Evolutionary conservation across 2,113 vertebrate species (phyloP).

Genomic region (Trichomycterus rosablanca): DNA sequence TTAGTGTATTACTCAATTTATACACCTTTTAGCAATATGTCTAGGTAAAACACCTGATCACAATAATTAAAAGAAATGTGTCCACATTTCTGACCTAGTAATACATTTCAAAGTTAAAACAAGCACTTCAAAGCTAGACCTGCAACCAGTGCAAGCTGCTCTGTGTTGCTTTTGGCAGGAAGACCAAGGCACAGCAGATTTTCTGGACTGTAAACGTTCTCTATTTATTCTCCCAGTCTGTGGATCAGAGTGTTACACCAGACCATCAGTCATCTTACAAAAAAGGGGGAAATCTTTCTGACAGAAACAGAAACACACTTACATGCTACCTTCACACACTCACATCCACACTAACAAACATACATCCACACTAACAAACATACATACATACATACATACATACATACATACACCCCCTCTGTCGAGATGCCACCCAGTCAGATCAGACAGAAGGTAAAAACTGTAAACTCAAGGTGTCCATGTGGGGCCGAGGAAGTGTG

Average conservation of each 20-base stretch:
- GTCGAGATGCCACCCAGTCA: conserved; percentile 16
- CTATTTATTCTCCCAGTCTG: conserved; percentile 48
- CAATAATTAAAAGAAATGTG: no score
- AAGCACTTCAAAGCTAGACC: no score
- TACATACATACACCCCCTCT: no score
- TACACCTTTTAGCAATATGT: no score
- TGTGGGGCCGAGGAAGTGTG: not conserved
- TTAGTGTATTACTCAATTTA: no score
- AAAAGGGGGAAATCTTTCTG: no score
- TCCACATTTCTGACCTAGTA: no score
- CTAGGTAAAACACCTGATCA: no score
- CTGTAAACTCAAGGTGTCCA: conserved; percentile 28
- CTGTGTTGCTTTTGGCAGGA: no score
- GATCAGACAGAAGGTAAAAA: not conserved
- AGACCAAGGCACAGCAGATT: not conserved
- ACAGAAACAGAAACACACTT: conserved; percentile 37
- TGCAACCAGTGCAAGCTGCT: no score
- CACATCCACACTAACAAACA: conserved; percentile 12
- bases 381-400: conserved; percentile 16
- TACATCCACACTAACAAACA: conserved; percentile 27
- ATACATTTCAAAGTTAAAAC: no score
- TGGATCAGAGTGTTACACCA: conserved; percentile 33
- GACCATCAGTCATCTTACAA: no score
- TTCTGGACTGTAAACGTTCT: conserved; percentile 42
- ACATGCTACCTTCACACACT: conserved; percentile 3